Evolutionary conservation across 2,113 vertebrate species (phyloP), one percentile per base, ranked within the genome.

Genomic region (Brevimyrus niger): DNA sequence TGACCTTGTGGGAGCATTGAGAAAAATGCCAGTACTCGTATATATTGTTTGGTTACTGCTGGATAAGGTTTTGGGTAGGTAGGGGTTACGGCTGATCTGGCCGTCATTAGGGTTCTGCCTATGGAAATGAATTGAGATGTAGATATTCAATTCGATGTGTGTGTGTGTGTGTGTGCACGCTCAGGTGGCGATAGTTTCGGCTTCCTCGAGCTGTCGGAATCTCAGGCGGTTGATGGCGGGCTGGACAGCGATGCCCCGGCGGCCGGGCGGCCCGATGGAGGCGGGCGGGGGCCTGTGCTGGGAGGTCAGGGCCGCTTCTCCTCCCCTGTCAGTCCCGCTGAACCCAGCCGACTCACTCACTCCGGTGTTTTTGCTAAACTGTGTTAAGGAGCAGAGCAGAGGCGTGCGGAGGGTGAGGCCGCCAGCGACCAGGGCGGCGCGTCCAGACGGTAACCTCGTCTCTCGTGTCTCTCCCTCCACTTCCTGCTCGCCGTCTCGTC

Each of bases 171-270:
- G 46, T 48, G 9, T 42, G 23, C 88, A 17, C 90, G 35, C 4
- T 7, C 89, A 96, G 95, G 94, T 91, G 97, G 94, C 88, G 93
- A 92, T 55, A 97, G 98, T 91, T 96, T 98, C 88, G 97, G 96
- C 58, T 94, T 96, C 55, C 93, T 99, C 6, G 97, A 97, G 93
- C 96, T 99, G 3, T 99, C 98, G 0, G 96, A 99, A 94, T 98
- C 96, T 93, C 97, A 99, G 93, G 96, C 97, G 91, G 89, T 97
- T 10, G 93, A 94, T n/a, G 94, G 92, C 17, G 94, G 94, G 27
- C 88, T 10, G 19, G 76, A 85, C n/a, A 92, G 90, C 87, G 91
- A 91, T 3, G 86, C 86, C 15, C 51, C 89, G 80, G 0, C 65
- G 1, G 23, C 4, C 10, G 42, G 46, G 38, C 92, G 89, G 58